phyloP scores from a whole-genome alignment of 1,140 invertebrate genomes.

The Atta texana region DNA sequence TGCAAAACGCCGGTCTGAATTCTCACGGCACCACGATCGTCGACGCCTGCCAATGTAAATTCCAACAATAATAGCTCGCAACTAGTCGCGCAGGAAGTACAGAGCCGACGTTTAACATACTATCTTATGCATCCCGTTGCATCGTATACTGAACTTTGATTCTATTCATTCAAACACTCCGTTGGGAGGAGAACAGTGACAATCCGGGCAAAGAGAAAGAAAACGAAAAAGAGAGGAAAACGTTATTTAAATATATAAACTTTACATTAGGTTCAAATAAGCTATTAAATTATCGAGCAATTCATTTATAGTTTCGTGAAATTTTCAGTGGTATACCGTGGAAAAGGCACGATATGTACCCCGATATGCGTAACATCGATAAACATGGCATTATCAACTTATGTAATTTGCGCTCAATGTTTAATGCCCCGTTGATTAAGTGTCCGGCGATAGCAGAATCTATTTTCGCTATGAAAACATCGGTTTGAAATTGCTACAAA shows the following conservation, averaged over 20 bases:
- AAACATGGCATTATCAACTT: not conserved
- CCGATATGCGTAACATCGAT: not conserved
- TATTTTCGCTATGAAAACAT: slow-evolving; percentile 22
- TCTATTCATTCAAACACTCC: slow-evolving; percentile 42
- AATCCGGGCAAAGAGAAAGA: not conserved
- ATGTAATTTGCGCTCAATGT: not conserved
- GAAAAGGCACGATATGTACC: not conserved
- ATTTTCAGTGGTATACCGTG: not conserved
- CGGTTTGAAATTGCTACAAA: slow-evolving; percentile 43
- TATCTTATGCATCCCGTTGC: slow-evolving; percentile 43
- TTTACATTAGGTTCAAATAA: not conserved
- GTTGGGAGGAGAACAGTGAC: not conserved
- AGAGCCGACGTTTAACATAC: slow-evolving; percentile 50
- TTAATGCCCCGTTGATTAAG: slow-evolving; percentile 7
- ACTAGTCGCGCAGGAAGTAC: slow-evolving; percentile 54
- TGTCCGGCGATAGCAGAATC: slow-evolving; percentile 2
- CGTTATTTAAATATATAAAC: slow-evolving; percentile 8
- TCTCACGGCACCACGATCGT: slow-evolving; percentile 57
- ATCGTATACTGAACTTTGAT: slow-evolving; percentile 46
- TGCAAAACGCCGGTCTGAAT: slow-evolving; percentile 55
- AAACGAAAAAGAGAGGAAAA: not conserved
- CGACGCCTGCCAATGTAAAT: slow-evolving; percentile 51
- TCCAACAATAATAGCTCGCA: slow-evolving; percentile 52
- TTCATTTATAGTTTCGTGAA: not conserved
- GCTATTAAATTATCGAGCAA: not conserved